Evolutionary conservation across 2,113 vertebrate species (phyloP).

Genomic region (Peromyscus leucopus): DNA sequence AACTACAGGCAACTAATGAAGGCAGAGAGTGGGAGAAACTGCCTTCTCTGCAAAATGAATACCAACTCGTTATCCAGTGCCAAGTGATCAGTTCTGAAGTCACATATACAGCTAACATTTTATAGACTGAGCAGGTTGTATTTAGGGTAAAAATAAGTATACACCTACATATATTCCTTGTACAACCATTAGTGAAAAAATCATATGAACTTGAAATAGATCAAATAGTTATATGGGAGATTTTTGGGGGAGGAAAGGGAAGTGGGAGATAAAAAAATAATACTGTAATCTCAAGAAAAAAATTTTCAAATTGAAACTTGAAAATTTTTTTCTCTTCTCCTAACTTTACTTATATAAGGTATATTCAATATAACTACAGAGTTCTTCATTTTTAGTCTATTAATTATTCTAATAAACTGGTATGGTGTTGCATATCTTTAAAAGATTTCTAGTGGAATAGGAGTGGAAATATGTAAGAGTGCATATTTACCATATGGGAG

Average conservation of each 20-base stretch:
- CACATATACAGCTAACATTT: background rate
- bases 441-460: background rate
- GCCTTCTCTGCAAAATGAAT: background rate
- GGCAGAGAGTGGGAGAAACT: background rate
- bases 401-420: background rate
- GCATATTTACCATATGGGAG: background rate
- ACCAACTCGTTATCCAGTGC: background rate
- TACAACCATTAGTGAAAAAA: background rate
- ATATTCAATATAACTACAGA: background rate
- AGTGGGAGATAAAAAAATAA: background rate
- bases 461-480: background rate
- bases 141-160: background rate
- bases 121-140: background rate
- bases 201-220: background rate
- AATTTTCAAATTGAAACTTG: background rate
- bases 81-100: background rate
- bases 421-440: background rate
- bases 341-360: background rate
- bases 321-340: background rate
- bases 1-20: background rate
- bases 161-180: background rate
- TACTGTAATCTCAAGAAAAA: background rate
- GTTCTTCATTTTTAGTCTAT: background rate
- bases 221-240: accelerated
- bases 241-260: background rate